Percentiles rank a stretch among this genome's conserved stretches.
Evolutionary conservation across 1,140 invertebrate species (phyloP).

Genomic region (Hyles euphorbiae): DNA sequence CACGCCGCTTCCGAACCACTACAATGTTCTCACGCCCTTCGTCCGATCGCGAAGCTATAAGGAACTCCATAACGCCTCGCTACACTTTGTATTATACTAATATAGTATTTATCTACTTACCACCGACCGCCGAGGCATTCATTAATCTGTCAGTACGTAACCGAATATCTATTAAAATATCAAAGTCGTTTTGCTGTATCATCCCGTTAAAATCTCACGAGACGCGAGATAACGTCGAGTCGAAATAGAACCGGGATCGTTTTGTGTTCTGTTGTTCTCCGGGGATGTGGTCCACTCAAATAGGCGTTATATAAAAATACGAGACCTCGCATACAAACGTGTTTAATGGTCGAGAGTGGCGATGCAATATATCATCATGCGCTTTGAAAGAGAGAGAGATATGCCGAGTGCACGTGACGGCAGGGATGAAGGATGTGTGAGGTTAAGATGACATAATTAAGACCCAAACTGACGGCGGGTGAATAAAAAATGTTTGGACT

Average conservation of each 20-base stretch:
- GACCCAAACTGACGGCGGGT: slow-evolving; percentile 31
- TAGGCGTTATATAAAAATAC: slow-evolving; percentile 49
- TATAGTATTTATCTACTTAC: not conserved
- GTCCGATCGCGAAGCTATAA: slow-evolving; percentile 12
- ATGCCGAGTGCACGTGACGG: slow-evolving; percentile 27
- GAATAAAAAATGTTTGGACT: slow-evolving; percentile 60
- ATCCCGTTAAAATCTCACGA: slow-evolving; percentile 34
- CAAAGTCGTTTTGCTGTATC: slow-evolving; percentile 37
- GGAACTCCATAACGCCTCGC: slow-evolving; percentile 17
- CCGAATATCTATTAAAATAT: slow-evolving; percentile 4
- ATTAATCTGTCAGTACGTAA: not conserved
- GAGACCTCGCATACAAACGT: slow-evolving; percentile 69
- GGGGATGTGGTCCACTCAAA: slow-evolving; percentile 25
- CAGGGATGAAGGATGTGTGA: slow-evolving; percentile 37
- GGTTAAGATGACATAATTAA: slow-evolving; percentile 73
- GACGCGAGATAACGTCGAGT: slow-evolving; percentile 21
- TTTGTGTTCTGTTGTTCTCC: slow-evolving; percentile 38
- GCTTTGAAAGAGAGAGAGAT: slow-evolving; percentile 41
- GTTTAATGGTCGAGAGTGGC: slow-evolving; percentile 60
- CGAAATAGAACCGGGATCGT: slow-evolving; percentile 39
- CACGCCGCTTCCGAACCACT: slow-evolving; percentile 34
- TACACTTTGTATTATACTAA: not conserved
- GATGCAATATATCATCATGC: slow-evolving; percentile 47
- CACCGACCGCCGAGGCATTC: not conserved
- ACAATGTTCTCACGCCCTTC: slow-evolving; percentile 45